A percentile compares a stretch with the other conserved stretches of the same genome.
These are phyloP conservation scores for Caenorhabditis virilis DNA, from an alignment of 2,888 invertebrate species.

Conservation along the genomic window DNA sequence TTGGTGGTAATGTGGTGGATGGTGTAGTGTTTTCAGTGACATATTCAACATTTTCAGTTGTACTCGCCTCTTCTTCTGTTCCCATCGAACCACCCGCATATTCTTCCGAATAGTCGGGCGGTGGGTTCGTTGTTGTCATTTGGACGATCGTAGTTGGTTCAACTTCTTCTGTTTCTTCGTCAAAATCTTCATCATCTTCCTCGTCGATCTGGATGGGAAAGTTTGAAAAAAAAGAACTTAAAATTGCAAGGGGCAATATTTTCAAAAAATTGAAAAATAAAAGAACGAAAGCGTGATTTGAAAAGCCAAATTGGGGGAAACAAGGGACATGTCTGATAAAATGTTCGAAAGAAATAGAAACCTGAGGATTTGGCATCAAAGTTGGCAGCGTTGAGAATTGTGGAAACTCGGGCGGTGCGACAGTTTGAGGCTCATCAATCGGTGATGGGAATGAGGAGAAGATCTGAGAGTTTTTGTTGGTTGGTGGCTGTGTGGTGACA, in stretches of 20 bases:
- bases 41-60: background rate
- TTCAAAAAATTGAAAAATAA: background rate
- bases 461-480: constrained; percentile 63
- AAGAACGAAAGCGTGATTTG: background rate
- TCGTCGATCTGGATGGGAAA: constrained; percentile 23
- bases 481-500: constrained; percentile 9
- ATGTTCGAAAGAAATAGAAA: too few species aligned
- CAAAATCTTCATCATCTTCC: constrained; percentile 27
- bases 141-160: constrained; percentile 7
- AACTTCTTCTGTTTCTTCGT: constrained; percentile 16
- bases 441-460: constrained; percentile 87
- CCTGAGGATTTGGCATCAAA: constrained; percentile 33
- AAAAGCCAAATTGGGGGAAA: constrained; percentile 1
- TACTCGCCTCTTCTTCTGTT: background rate
- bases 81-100: constrained; percentile 13
- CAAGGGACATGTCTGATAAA: too few species aligned
- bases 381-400: constrained; percentile 34
- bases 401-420: constrained; percentile 28
- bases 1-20: constrained; percentile 3
- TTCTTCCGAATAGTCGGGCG: constrained; percentile 23
- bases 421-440: too few species aligned
- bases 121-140: constrained; percentile 9
- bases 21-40: background rate
- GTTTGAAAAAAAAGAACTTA: background rate
- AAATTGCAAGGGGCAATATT: constrained; percentile 3